Evolutionary conservation across 2,113 vertebrate genomes (phyloP).

Genomic region (Xyliphius kryptos): DNA sequence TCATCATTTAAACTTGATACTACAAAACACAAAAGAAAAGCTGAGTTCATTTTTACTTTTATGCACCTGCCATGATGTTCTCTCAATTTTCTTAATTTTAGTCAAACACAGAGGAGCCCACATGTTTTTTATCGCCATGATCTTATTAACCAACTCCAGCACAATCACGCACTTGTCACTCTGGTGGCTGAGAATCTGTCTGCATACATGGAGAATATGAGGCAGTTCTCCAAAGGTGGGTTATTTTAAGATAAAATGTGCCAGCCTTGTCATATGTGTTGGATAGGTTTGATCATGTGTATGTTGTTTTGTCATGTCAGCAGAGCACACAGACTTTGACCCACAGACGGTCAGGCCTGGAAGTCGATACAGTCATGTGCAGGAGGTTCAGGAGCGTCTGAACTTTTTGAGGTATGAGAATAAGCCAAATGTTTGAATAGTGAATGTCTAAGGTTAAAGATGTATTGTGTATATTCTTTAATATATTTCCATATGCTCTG

Average conservation of each 20-base stretch:
- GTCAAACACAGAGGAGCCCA: slow-evolving; percentile 95
- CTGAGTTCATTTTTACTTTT: too few species aligned
- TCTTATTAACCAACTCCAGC: slow-evolving; percentile 98
- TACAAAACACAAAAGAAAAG: too few species aligned
- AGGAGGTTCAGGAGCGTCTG: slow-evolving; percentile 96
- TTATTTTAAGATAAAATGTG: too few species aligned
- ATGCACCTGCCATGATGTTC: too few species aligned
- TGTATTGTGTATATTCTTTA: too few species aligned
- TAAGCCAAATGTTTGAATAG: too few species aligned
- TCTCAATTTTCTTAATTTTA: too few species aligned
- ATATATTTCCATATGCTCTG: too few species aligned
- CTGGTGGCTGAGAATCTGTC: slow-evolving; percentile 97
- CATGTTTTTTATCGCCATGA: slow-evolving; percentile 98
- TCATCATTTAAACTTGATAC: too few species aligned
- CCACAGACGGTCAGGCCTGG: slow-evolving; percentile 93
- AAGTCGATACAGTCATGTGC: slow-evolving; percentile 96
- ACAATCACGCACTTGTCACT: slow-evolving; percentile 96
- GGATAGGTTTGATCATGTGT: too few species aligned
- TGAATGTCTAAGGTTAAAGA: too few species aligned
- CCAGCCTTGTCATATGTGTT: too few species aligned
- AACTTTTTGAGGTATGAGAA: slow-evolving; percentile 97
- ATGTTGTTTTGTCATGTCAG: slow-evolving; percentile 37
- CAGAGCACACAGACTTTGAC: slow-evolving; percentile 95
- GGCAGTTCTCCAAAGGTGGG: slow-evolving; percentile 90
- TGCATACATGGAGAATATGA: slow-evolving; percentile 98